Base-by-base conservation (phyloP, 2,888 invertebrate genomes). In the Allophyes oxyacanthae region DNA sequence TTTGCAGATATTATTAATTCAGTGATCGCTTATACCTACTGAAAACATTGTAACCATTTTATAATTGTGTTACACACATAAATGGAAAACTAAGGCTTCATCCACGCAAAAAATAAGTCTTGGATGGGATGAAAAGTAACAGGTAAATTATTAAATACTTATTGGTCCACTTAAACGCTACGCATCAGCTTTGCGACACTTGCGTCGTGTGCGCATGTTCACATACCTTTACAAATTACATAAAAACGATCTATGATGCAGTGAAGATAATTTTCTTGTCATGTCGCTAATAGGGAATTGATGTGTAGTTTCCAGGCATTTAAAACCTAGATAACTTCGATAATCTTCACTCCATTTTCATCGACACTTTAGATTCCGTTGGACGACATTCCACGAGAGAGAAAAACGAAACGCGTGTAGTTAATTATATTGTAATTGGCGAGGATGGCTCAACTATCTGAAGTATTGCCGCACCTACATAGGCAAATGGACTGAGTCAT, bases 231-330 rank as follows among this genome's bases (percentile, higher is more conserved):
- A 72, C 64, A 65, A 70, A 75, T 69, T 64, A 66, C 45, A 64
- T 73, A 75, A 78, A 75, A 75, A 72, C 67, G 55, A 50, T 65
- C 5, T 51, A 44, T 62, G 46, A 63, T 67, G 69, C 63, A 68
- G 61, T 49, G 55, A 38, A 63, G 69, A 64, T 62, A 79, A 82
- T 82, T 81, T 82, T 75, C 79, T 69, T 79, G 81, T 82, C 82
- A 75, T 69, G 64, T 64, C 26, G 64, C 76, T 79, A 76, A 79
- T 78, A 79, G 61, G 76, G 74, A 70, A 79, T 78, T 79, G 80
- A 82, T 75, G 77, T 72, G 76, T 71, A 71, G 70, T 72, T 79
- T 79, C 79, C 65, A 70, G 48, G 72, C 63, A 70, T 74, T 75
- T 77, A 71, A 59, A 79, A 71, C 75, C 69, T 72, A 68, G 60